Evolutionary conservation across 2,113 vertebrate genomes (phyloP), one percentile per base, ranked within the genome.

Genomic region (Rallus limicola): DNA sequence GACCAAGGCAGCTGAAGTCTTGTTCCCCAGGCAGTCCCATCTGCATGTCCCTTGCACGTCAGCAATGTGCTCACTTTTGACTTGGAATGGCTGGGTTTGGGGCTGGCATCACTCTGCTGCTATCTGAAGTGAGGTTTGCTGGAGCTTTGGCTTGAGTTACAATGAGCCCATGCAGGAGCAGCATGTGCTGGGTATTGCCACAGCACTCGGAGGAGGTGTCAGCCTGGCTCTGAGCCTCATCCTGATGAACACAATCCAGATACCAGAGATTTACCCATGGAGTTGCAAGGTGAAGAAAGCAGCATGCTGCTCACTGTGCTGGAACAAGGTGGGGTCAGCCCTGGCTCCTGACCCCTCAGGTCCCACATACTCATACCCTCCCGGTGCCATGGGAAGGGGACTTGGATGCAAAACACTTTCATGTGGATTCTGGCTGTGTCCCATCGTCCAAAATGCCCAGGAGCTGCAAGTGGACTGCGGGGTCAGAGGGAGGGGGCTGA

Each of bases 191-290:
- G 71, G 65, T 38, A 10, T 36, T 48, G 4, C n/a, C 0, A 1
- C 46, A 23, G 6, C 26, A 0, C 33, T 16, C 0, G 0, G 42
- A 46, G 81, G 58, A 60, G 72, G 3, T 21, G 50, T 69, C 1
- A 15, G 33, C 29, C 31, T 75, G 34, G 80, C 16, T 14, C 80
- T 8, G 80, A 88, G 63, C 76, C 63, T 24, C 0, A 0, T 18
- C 90, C 56, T 42, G 65, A 76, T 21, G 64, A 42, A 7, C 56
- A 10, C 26, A 1, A 5, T 44, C n/a, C 62, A 18, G 18, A 1
- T 5, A 3, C 0, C 0, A 28, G 40, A 3, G 13, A 0, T 29
- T 65, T 28, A 6, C 6, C 63, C n/a, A 7, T 0, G 2, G 36
- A 9, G 18, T 0, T 25, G 59, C 8, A 4, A 26, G 70, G 40